phyloP scores from a whole-genome alignment of 2,888 invertebrate genomes.

The Protonemura montana region DNA sequence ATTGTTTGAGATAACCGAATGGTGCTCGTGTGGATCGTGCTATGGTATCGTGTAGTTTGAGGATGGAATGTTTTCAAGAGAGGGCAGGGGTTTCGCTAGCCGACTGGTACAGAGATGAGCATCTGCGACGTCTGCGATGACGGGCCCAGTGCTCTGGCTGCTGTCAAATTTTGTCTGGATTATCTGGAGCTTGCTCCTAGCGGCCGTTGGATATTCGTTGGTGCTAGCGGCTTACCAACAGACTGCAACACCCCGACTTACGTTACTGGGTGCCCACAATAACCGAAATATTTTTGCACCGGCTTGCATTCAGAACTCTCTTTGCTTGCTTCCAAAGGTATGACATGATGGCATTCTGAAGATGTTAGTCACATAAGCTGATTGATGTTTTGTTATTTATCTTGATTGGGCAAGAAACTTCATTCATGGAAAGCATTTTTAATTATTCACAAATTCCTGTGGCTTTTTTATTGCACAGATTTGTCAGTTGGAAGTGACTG shows the following conservation, averaged over 20 bases:
- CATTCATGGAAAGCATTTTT: background rate
- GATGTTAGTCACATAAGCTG: too few relatives aligned
- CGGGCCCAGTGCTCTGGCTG: background rate
- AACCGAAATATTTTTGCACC: background rate
- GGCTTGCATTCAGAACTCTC: background rate
- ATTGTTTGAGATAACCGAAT: too few relatives aligned
- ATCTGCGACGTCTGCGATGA: background rate
- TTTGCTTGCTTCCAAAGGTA: background rate
- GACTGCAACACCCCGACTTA: background rate
- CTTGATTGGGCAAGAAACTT: background rate
- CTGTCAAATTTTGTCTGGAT: background rate
- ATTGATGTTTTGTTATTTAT: too few relatives aligned
- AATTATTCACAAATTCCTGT: background rate
- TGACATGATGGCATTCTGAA: background rate
- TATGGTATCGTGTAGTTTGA: too few relatives aligned
- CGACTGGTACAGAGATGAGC: too few relatives aligned
- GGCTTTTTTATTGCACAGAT: background rate
- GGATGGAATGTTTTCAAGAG: too few relatives aligned
- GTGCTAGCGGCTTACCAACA: constrained; percentile 35
- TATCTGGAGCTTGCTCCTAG: constrained; percentile 40
- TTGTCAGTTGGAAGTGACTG: background rate
- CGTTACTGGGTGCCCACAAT: background rate
- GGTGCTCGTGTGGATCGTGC: too few relatives aligned
- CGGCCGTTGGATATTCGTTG: constrained; percentile 35
- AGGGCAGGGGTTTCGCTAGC: too few relatives aligned